These are phyloP conservation scores for Tinea semifulvella DNA, from an alignment of 2,888 invertebrate species.

Conservation along the genomic window DNA sequence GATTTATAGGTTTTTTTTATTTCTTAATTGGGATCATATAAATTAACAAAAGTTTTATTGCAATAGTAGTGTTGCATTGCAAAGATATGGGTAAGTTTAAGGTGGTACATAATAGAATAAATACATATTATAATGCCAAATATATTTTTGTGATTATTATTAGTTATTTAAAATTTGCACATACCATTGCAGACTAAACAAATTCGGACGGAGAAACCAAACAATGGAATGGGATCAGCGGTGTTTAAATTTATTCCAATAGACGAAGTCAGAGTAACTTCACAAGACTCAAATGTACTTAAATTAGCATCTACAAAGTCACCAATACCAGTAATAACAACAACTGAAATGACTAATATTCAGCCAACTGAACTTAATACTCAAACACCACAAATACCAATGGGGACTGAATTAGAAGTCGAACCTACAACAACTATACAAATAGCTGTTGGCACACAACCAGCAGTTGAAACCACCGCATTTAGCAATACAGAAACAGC, in stretches of 20 bases:
- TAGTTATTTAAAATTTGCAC: too few species aligned
- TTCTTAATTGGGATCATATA: too few species aligned
- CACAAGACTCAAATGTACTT: constrained; percentile 50
- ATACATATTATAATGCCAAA: too few species aligned
- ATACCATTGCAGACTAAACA: constrained; percentile 63
- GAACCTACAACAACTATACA: constrained; percentile 19
- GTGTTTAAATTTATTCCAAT: constrained; percentile 60
- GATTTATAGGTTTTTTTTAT: too few species aligned
- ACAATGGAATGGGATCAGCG: constrained; percentile 41
- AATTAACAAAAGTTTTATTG: too few species aligned
- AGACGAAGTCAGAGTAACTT: constrained; percentile 46
- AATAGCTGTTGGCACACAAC: constrained; percentile 20
- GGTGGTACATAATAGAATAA: too few species aligned
- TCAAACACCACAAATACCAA: constrained; percentile 31
- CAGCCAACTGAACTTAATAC: constrained; percentile 47
- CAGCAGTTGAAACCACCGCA: constrained; percentile 13
- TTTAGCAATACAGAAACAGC: constrained; percentile 24
- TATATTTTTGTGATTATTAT: too few species aligned
- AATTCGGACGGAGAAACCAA: constrained; percentile 60
- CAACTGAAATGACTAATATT: constrained; percentile 27
- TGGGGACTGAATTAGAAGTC: constrained; percentile 17
- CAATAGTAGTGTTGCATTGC: too few species aligned
- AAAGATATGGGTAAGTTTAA: too few species aligned
- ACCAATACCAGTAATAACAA: constrained; percentile 29
- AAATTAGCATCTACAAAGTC: constrained; percentile 47